Evolutionary conservation across 35 echinoderm and acorn worm genomes (phyloP), one percentile per base, ranked within the genome.

Genomic region (Nesometra sesokonis): DNA sequence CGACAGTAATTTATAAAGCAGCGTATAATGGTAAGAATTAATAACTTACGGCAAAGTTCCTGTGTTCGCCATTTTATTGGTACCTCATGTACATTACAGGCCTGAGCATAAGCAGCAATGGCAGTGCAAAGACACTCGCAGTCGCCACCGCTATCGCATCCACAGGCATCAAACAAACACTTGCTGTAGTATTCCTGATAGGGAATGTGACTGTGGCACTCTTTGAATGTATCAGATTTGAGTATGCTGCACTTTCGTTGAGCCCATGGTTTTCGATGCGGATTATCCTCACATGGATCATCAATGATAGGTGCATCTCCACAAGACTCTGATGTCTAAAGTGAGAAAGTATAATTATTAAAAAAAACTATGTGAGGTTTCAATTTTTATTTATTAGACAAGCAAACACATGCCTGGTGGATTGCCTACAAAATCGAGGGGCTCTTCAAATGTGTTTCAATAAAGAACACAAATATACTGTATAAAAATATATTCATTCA

Each of bases 41-140:
- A 78, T 19, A 8, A 97, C 94, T 93, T 91, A 97, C 94, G 94
- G 85, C 94, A 97, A 17, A 97, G 78, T 32, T 97, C 91, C 8
- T 93, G 86, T 5, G 86, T 37, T 35, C 94, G 36, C 94, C 94
- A 97, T 52, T 83, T 46, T 37, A 97, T 87, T 3, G 88, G 91
- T 17, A 97, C 86, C 30, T 90, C 94, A 31, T 86, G 77, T 23
- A 57, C 39, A 80, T 97, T 97, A 85, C 94, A 97, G 33, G 88
- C 91, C 34, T 97, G 86, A 0, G 88, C 91, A 78, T 97, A 97
- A 2, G 94, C 78, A 0, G 94, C 81, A 39, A 97, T 93, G 33
- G 94, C 94, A 0, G 91, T 93, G 47, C 94, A 97, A 17, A 97
- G 89, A 85, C 94, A 97, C 77, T 97, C 91, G 39, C 94, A 97